Base-by-base conservation (phyloP, 1,140 invertebrate species). In the Leptopilina boulardi region DNA sequence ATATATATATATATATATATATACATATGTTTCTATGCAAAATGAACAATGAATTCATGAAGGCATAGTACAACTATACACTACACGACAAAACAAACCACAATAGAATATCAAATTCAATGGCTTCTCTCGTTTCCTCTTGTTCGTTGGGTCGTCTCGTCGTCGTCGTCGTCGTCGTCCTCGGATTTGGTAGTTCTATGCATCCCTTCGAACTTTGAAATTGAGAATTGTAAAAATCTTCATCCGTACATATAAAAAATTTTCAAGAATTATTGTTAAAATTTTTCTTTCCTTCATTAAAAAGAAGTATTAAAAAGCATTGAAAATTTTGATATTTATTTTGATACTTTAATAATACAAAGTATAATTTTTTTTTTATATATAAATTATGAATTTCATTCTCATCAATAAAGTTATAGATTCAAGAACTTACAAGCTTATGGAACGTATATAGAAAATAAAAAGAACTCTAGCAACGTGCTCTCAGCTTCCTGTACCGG, bases 401-500 rank as follows among this genome's bases (percentile, higher is more conserved):
- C 11, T 15, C 42, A 59, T 74, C 71, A n/a, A 73, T 73, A 51
- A 47, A 13, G 15, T 18, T 51, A 51, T 8, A 18, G 1, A 51
- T 18, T n/a, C 23, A 26, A 6, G 23, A 66, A 66, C 30, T 66
- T 66, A 66, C 3, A 3, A 66, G 23, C 5, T 30, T 21, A 13
- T 26, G 56, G 13, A 66, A 66, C 3, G 11, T 66, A 19, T n/a
- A n/a, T n/a, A n/a, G n/a, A 66, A 66, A 66, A 30, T 10, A 3
- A 30, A 66, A 66, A 66, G 23, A 3, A 23, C 21, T 66, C 30
- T 42, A 54, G n/a, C 42, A 47, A 71, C 78, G 78, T 80, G 78
- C 78, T 77, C 70, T 73, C 70, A 54, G 74, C 78, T 74, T 59
- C 74, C 51, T 42, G 66, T 70, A 38, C 71, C 72, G 80, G 77